Base-by-base conservation (phyloP, 1,140 invertebrate species). In the Micrasema minimum region DNA sequence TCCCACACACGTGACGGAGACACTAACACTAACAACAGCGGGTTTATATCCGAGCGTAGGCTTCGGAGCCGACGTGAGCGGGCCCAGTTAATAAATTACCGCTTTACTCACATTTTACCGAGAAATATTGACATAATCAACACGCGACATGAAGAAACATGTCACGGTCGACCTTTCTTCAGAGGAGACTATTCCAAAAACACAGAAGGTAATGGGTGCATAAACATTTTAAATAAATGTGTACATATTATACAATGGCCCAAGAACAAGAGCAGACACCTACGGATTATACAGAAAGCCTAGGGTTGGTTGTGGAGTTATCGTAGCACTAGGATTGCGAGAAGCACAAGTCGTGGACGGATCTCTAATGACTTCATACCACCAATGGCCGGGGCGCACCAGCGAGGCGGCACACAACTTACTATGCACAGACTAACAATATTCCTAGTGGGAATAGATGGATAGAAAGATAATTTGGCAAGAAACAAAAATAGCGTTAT, bases 391-490 rank as follows among this genome's bases (percentile, higher is more conserved):
- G 31, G 22, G 55, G 55, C 55, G 53, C 50, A 37, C 6, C 35
- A 59, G 16, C 59, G 20, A 46, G 38, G 59, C 59, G 59, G 59
- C 7, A 31, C 11, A 59, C 35, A 9, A 59, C 11, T 64, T 26
- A 64, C 45, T 64, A 64, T 64, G 20, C 43, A 64, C 26, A 64
- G 43, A 31, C 59, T 46, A 46, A 46, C 57, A 43, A 46, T 31
- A 31, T 64, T 64, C 38, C 59, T 16, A 26, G 46, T 64, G 59
- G 59, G 59, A 64, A 46, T 10, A 64, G 41, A 64, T 64, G 31
- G 7, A 59, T 7, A 20, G 11, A 22, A 59, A 9, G 55, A 59
- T 59, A 43, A 23, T 53, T 53, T 59, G 14, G 22, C 35, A 12
- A 59, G 18, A 59, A 59, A 38, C 50, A 20, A 59, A 59, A 59